phyloP scores from a whole-genome alignment of 2,888 invertebrate species.

The Chaitophorus viminalis region DNA sequence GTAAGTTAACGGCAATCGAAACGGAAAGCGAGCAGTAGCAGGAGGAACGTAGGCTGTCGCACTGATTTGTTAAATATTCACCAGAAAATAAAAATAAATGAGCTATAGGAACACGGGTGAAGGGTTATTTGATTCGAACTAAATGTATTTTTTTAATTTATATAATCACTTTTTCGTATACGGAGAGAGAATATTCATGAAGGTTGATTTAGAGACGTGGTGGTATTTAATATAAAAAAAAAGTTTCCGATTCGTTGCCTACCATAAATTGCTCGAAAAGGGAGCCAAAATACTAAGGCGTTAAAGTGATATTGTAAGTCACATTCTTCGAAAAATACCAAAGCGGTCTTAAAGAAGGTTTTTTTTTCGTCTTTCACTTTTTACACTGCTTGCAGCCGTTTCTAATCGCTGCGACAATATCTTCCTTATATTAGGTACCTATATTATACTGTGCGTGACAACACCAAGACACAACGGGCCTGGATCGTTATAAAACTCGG shows the following conservation, averaged over 20 bases:
- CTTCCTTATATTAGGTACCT: too few relatives aligned
- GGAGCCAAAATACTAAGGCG: neutral
- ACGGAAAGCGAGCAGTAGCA: neutral
- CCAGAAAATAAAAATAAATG: neutral
- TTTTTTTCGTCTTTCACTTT: neutral
- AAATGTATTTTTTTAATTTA: constrained; percentile 16
- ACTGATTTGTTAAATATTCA: constrained; percentile 7
- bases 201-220: neutral
- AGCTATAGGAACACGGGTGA: neutral
- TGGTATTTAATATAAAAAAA: neutral
- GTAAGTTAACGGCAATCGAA: neutral
- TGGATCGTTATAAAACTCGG: neutral
- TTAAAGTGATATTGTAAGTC: neutral
- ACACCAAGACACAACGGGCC: neutral
- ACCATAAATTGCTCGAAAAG: neutral
- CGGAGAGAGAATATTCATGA: neutral
- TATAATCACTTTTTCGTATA: neutral
- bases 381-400: too few relatives aligned
- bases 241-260: neutral
- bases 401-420: too few relatives aligned
- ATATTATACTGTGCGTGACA: neutral
- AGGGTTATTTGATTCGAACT: constrained; percentile 5
- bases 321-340: neutral
- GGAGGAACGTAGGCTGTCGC: neutral
- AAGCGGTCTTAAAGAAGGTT: neutral